Base-by-base conservation (phyloP, 2,797 vertebrate species). In the Cirrhinus molitorella region DNA sequence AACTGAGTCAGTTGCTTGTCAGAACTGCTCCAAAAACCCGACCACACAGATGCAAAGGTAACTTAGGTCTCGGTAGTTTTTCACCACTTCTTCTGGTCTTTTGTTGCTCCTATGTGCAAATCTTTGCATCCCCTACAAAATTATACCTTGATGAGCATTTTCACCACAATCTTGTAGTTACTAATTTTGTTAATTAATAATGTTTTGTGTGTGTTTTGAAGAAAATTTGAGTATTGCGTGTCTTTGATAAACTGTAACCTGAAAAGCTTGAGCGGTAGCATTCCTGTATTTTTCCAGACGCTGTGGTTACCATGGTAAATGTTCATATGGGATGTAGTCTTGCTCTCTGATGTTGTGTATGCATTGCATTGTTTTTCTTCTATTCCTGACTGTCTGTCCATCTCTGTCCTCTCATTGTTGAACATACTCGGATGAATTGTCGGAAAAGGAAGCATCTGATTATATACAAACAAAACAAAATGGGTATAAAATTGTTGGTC, bases 381-480 rank as follows among this genome's bases (percentile, higher is more conserved):
- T 75, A 49, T 57, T 73, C 14, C 55, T 76, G n/a, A 31, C 81
- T 72, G 71, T 85, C 61, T 83, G 51, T 79, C 45, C 57, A 47
- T 87, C 63, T 83, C 80, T 45, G 68, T 85, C 5, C 65, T 66
- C 65, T 86, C 49, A 80, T 73, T 88, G 76, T 84, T 81, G 40
- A 67, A 49, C 31, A 13, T 28, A 77, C 51, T 57, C 45, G 28
- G 40, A 66, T 81, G 80, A 87, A 83, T 82, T 65, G 66, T 80
- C 66, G 80, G 85, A 83, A 85, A 75, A 57, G 80, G 80, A 85
- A 85, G 65, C 53, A 61, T 76, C 73, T 45, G 78, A 83, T 83
- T 87, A 73, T 85, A 47, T n/a, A 72, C 71, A 74, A 87, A 75
- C 83, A 71, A 85, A 86, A 85, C 85, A 80, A 79, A 86, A 79